A percentile compares a stretch with the other conserved stretches of the same genome.
Evolutionary conservation across 2,797 vertebrate genomes (phyloP).

Genomic region (Oreortyx pictus): DNA sequence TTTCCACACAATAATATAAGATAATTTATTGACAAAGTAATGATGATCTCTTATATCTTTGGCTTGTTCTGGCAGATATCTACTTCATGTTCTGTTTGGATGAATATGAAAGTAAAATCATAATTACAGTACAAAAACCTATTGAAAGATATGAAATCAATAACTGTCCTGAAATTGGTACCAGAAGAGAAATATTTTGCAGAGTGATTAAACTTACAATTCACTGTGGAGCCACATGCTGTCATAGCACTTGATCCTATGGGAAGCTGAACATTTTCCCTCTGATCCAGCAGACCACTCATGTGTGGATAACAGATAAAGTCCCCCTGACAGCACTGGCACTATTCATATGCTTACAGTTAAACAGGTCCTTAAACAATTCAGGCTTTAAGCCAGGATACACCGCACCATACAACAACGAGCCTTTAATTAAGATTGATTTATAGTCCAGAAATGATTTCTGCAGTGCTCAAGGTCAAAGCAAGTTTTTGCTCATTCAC

Average conservation of each 20-base stretch:
- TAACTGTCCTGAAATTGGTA: slow-evolving; percentile 51
- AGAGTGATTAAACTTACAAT: background rate
- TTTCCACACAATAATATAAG: slow-evolving; percentile 7
- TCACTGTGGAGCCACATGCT: background rate
- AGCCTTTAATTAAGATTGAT: background rate
- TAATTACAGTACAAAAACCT: slow-evolving; percentile 35
- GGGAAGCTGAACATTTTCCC: background rate
- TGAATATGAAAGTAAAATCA: slow-evolving; percentile 30
- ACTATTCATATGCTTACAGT: background rate
- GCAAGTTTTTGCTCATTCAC: background rate
- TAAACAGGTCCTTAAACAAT: background rate
- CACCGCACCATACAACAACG: background rate
- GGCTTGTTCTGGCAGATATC: slow-evolving; percentile 25
- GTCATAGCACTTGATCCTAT: slow-evolving; percentile 20
- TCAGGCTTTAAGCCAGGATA: background rate
- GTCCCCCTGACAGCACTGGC: background rate
- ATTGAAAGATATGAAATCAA: slow-evolving; percentile 54
- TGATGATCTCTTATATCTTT: slow-evolving; percentile 18
- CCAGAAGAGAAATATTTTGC: slow-evolving; percentile 41
- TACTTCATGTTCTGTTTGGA: slow-evolving; percentile 44
- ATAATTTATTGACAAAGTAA: slow-evolving; percentile 32
- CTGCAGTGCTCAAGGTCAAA: background rate
- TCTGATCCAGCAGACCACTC: background rate
- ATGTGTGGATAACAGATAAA: background rate
- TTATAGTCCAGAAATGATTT: background rate